Percentiles rank a stretch among this genome's conserved stretches.
Conservation (phyloP, 2,113 vertebrate genomes). For the Rhadina sibilatrix region DNA sequence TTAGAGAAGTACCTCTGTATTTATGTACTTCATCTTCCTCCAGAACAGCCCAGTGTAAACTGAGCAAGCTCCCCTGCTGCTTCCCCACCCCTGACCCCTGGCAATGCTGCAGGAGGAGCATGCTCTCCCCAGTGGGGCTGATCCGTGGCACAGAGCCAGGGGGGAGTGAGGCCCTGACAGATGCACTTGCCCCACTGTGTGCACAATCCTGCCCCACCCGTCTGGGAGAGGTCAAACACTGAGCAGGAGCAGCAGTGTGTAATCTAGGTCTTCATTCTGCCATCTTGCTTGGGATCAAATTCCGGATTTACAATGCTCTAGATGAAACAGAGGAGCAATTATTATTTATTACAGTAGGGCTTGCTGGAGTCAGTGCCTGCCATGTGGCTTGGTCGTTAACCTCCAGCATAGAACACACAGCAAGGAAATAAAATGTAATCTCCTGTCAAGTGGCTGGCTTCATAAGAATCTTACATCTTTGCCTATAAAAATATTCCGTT, state of each 20-base stretch:
- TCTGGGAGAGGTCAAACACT: background rate
- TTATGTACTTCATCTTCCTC: background rate
- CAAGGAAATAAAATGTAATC: slow-evolving; percentile 35
- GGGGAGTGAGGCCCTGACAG: background rate
- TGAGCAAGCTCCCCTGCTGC: background rate
- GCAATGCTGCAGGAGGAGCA: accelerated
- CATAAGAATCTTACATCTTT: background rate
- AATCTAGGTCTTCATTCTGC: background rate
- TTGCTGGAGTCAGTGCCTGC: background rate
- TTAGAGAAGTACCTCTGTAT: background rate
- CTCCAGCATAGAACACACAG: background rate
- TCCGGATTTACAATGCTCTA: background rate
- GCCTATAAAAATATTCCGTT: slow-evolving; percentile 6
- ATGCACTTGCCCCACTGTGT: accelerated
- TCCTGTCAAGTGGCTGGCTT: background rate
- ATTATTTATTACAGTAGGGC: background rate
- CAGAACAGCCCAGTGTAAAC: accelerated
- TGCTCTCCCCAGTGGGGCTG: background rate
- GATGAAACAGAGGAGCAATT: background rate
- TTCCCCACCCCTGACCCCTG: accelerated
- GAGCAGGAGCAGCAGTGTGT: background rate
- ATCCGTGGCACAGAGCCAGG: accelerated
- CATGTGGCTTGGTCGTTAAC: background rate
- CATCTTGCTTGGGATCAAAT: background rate
- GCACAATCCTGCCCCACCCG: background rate